Conservation (phyloP, 2,888 invertebrate species). For the Netelia inedita region DNA sequence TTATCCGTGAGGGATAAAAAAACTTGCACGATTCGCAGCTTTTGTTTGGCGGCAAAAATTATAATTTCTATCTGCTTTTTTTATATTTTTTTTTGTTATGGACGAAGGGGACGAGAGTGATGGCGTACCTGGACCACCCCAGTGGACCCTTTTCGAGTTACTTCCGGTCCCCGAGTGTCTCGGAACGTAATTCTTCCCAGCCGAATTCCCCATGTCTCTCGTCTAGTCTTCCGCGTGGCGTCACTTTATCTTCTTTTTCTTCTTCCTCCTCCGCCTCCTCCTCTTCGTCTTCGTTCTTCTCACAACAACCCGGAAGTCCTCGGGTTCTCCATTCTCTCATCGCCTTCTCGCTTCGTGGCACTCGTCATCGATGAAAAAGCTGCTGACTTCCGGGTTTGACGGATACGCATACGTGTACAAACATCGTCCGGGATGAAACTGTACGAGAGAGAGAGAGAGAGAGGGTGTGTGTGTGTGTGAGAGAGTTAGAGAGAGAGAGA, state of each 20-base stretch:
- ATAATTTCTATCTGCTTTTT: slow-evolving; percentile 2
- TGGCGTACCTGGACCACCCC: slow-evolving; percentile 93
- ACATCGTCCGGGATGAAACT: neutral
- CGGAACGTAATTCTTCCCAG: slow-evolving; percentile 87
- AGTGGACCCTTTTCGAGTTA: slow-evolving; percentile 90
- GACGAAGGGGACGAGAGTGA: slow-evolving; percentile 29
- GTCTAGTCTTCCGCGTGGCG: slow-evolving; percentile 31
- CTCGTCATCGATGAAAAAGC: slow-evolving; percentile 45
- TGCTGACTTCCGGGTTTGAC: slow-evolving; percentile 54
- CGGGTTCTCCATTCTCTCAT: slow-evolving; percentile 53
- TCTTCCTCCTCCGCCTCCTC: slow-evolving; percentile 19
- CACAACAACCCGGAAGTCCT: slow-evolving; percentile 65
- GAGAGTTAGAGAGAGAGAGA: neutral
- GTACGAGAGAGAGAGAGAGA: neutral
- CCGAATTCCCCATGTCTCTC: slow-evolving; percentile 88
- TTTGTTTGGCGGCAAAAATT: neutral
- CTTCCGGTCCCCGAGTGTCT: slow-evolving; percentile 86
- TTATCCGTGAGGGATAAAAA: neutral
- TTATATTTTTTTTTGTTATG: neutral
- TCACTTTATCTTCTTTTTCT: slow-evolving; percentile 16
- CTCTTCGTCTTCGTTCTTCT: slow-evolving; percentile 28
- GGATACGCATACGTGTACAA: slow-evolving; percentile 2
- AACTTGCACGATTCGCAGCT: neutral
- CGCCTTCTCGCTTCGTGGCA: slow-evolving; percentile 54
- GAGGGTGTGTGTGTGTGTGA: too few species aligned